Evolutionary conservation across 1,140 invertebrate genomes (phyloP), one percentile per base, ranked within the genome.

Genomic region (Drosophila bocqueti): DNA sequence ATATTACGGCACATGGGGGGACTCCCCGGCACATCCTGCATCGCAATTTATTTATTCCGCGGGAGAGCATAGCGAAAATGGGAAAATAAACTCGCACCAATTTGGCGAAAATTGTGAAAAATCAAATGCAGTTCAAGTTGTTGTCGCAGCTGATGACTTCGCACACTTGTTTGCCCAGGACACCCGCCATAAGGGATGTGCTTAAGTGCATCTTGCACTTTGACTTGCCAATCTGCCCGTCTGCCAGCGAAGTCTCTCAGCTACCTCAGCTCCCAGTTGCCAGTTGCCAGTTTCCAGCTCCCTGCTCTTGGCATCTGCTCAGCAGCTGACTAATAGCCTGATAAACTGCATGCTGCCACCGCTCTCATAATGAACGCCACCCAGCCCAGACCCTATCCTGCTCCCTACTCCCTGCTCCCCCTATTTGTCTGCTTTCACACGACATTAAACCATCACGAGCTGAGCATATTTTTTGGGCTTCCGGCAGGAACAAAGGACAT

Each of bases 291-390:
- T n/a, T 36, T 2, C 26, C 40, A n/a, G 26, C 26, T 31, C 6
- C 11, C 9, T 5, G n/a, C 18, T 63, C 26, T 59, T 77, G 76
- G 49, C 52, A 67, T 65, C 54, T 50, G 55, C 59, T 55, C 47
- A 29, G 26, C 52, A 71, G 50, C 71, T 79, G 74, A 78, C 83
- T 89, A 87, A 87, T 87, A 89, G 83, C 83, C 65, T 81, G 80
- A 87, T 89, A 81, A 89, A 84, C 81, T 78, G 59, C 58, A 71
- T 77, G 66, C 68, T 74, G 66, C 68, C 80, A 62, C 83, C 83
- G 67, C 72, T 79, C 58, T 79, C 62, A 79, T 86, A 65, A 86
- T 76, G 68, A 82, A 55, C 52, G 69, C 58, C 46, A 60, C 49
- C 36, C 57, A 21, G 29, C 42, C n/a, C 42, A 9, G 16, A 10